phyloP scores from a whole-genome alignment of 2,888 invertebrate genomes.

The Copidosoma aretas region DNA sequence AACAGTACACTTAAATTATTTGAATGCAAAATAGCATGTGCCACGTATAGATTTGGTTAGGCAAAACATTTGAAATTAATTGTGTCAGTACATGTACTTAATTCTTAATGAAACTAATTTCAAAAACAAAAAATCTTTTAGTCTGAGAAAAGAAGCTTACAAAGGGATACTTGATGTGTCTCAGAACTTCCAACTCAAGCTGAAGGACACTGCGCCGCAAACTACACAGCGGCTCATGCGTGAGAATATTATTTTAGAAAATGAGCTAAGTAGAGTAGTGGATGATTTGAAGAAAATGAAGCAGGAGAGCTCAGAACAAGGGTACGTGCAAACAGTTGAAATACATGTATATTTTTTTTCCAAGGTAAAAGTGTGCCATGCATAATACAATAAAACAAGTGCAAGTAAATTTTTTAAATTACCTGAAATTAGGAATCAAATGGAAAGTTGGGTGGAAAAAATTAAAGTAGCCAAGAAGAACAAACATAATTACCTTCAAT shows the following conservation, averaged over 20 bases:
- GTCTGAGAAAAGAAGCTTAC: conserved; percentile 54
- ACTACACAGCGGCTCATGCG: conserved; percentile 50
- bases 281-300: conserved; percentile 19
- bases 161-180: conserved; percentile 46
- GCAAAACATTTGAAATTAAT: too few species aligned
- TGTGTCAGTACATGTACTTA: too few species aligned
- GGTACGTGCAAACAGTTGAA: conserved; percentile 7
- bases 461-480: conserved; percentile 17
- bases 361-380: neutral
- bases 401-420: neutral
- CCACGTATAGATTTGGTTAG: too few species aligned
- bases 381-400: too few species aligned
- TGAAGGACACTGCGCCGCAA: conserved; percentile 42
- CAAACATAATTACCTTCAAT: conserved; percentile 38
- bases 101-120: too few species aligned
- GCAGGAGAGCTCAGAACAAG: neutral
- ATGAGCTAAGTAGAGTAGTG: conserved; percentile 42
- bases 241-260: conserved; percentile 53
- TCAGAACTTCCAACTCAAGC: conserved; percentile 48
- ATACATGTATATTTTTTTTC: too few species aligned
- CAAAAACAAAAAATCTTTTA: conserved; percentile 28
- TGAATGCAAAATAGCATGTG: too few species aligned
- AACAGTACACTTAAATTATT: too few species aligned
- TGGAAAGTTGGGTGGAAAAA: conserved; percentile 9
- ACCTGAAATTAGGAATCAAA: conserved; percentile 2